Evolutionary conservation across 1,140 invertebrate genomes (phyloP).

Genomic region (Subanguina moxae): DNA sequence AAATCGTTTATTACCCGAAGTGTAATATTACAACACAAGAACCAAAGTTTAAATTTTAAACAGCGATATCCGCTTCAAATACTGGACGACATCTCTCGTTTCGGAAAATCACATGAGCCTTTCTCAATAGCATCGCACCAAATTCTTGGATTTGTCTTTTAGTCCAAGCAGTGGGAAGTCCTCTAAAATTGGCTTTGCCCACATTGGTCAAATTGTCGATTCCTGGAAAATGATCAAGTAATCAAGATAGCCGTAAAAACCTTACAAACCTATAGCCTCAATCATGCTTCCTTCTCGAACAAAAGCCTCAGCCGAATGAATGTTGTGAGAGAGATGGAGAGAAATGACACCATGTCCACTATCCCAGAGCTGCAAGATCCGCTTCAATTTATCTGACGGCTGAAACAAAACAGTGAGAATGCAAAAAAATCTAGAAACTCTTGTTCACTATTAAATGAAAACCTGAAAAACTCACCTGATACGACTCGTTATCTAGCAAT

Average conservation of each 20-base stretch:
- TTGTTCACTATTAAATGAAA: neutral
- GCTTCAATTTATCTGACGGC: constrained; percentile 68
- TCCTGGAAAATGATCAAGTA: constrained; percentile 48
- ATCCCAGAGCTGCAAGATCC: constrained; percentile 82
- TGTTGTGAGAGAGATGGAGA: constrained; percentile 83
- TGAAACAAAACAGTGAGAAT: constrained; percentile 32
- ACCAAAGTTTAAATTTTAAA: too few relatives aligned
- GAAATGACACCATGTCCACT: constrained; percentile 78
- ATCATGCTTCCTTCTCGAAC: constrained; percentile 70
- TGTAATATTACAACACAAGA: too few relatives aligned
- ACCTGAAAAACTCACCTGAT: neutral
- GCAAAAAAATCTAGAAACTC: neutral
- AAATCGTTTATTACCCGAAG: too few relatives aligned
- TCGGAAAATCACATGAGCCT: constrained; percentile 77
- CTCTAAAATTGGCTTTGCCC: constrained; percentile 63
- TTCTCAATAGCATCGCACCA: constrained; percentile 76
- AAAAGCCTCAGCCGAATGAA: constrained; percentile 82
- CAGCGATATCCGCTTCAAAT: constrained; percentile 67
- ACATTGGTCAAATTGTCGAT: constrained; percentile 74
- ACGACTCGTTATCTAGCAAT: neutral
- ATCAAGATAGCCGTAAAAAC: neutral
- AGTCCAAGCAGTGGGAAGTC: constrained; percentile 82
- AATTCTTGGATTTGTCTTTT: constrained; percentile 69
- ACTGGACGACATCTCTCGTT: constrained; percentile 70
- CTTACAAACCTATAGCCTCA: neutral